Evolutionary conservation across 2,113 vertebrate genomes (phyloP).

Genomic region (Lampris incognitus): DNA sequence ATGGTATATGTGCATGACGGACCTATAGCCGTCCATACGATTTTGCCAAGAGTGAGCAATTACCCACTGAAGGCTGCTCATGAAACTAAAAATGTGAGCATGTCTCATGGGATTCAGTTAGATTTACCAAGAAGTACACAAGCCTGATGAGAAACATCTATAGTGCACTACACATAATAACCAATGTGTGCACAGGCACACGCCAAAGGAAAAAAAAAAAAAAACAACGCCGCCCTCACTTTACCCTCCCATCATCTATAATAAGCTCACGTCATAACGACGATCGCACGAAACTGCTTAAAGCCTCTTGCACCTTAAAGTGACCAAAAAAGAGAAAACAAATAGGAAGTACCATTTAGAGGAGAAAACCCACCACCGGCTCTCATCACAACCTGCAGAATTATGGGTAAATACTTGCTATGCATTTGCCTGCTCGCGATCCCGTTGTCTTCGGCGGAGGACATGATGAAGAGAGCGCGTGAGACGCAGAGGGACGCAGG

Average conservation of each 20-base stretch:
- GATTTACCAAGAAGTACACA: too few relatives aligned
- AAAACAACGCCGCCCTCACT: not conserved
- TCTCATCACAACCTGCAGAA: constrained; percentile 43
- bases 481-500: constrained; percentile 61
- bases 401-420: constrained; percentile 62
- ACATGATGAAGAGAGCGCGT: constrained; percentile 43
- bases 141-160: too few relatives aligned
- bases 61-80: too few relatives aligned
- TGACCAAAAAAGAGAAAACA: not conserved
- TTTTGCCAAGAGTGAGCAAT: too few relatives aligned
- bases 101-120: too few relatives aligned
- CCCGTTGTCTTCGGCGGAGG: constrained; percentile 59
- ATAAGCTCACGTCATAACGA: not conserved
- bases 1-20: too few relatives aligned
- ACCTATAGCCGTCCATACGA: too few relatives aligned
- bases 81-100: too few relatives aligned
- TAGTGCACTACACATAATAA: not conserved
- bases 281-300: not conserved
- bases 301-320: not conserved
- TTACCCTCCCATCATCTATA: not conserved
- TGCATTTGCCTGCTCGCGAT: constrained; percentile 66
- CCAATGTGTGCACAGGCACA: not conserved
- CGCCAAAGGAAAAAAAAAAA: not conserved
- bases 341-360: not conserved
- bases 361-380: constrained; percentile 1